A percentile compares a stretch with the other conserved stretches of the same genome.
Conservation (phyloP, 2,797 vertebrate genomes). For the Megalops cyprinoides region DNA sequence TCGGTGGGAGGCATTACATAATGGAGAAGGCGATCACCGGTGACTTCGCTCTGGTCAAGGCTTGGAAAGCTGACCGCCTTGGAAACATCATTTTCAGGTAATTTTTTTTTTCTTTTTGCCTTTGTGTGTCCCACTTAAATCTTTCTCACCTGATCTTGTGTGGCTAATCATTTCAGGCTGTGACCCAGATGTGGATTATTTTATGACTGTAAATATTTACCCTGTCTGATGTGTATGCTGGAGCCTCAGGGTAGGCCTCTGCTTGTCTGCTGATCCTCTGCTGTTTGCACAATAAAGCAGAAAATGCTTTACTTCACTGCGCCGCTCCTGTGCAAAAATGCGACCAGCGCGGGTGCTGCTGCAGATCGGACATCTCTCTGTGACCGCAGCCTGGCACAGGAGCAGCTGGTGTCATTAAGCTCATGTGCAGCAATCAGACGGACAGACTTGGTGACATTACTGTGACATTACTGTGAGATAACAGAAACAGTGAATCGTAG, state of each 20-base stretch:
- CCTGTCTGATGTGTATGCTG: slow-evolving; percentile 16
- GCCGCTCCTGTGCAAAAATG: too few relatives aligned
- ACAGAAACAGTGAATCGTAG: background rate
- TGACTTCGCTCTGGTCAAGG: slow-evolving; percentile 93
- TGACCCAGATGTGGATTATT: background rate
- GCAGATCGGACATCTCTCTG: background rate
- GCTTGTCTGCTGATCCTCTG: slow-evolving; percentile 25
- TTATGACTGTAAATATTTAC: slow-evolving; percentile 31
- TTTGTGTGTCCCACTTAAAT: too few relatives aligned
- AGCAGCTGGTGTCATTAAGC: background rate
- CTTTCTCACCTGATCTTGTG: too few relatives aligned
- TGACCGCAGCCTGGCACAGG: background rate
- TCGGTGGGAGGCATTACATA: slow-evolving; percentile 87
- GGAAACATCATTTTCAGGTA: slow-evolving; percentile 97
- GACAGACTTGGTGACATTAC: too few relatives aligned
- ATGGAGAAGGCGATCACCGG: slow-evolving; percentile 94
- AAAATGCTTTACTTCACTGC: slow-evolving; percentile 19
- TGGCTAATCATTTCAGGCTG: too few relatives aligned
- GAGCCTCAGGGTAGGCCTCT: background rate
- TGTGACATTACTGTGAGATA: too few relatives aligned
- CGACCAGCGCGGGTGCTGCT: background rate
- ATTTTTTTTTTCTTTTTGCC: too few relatives aligned
- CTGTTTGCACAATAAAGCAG: slow-evolving; percentile 51
- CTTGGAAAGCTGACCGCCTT: slow-evolving; percentile 93
- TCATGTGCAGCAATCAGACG: too few relatives aligned